Conservation (phyloP, 2,113 vertebrate species). For the Lophochroa leadbeateri region DNA sequence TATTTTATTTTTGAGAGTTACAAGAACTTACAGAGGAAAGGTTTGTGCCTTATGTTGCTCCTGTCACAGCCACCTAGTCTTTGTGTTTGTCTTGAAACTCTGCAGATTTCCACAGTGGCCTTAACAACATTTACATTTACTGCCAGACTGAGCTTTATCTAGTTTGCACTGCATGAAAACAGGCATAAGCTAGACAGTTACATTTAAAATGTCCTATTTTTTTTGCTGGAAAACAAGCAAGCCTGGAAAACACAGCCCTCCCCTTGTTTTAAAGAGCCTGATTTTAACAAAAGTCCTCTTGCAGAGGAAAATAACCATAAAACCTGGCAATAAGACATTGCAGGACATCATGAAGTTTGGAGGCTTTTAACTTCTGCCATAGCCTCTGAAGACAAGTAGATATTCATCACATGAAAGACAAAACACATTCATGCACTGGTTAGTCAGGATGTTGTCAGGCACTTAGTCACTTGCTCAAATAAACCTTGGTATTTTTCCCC, state of each 20-base stretch:
- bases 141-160: not conserved
- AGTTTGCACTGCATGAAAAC: not conserved
- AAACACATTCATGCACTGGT: not conserved
- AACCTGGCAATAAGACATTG: not conserved
- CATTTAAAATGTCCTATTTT: not conserved
- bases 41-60: not conserved
- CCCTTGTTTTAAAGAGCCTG: not conserved
- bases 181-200: not conserved
- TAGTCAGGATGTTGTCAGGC: slow-evolving; percentile 29
- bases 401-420: slow-evolving; percentile 3
- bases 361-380: not conserved
- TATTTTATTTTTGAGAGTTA: not conserved
- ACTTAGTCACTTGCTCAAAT: slow-evolving; percentile 4
- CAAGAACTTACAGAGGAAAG: not conserved
- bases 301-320: not conserved
- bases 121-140: not conserved
- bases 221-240: not conserved
- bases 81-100: not conserved
- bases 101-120: not conserved
- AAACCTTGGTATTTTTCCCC: not conserved
- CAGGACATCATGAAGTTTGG: not conserved
- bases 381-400: not conserved
- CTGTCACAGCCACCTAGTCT: not conserved
- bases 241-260: not conserved
- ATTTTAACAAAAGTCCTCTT: not conserved